Conservation (phyloP, 1,140 invertebrate genomes). For the Ladona fulva region DNA sequence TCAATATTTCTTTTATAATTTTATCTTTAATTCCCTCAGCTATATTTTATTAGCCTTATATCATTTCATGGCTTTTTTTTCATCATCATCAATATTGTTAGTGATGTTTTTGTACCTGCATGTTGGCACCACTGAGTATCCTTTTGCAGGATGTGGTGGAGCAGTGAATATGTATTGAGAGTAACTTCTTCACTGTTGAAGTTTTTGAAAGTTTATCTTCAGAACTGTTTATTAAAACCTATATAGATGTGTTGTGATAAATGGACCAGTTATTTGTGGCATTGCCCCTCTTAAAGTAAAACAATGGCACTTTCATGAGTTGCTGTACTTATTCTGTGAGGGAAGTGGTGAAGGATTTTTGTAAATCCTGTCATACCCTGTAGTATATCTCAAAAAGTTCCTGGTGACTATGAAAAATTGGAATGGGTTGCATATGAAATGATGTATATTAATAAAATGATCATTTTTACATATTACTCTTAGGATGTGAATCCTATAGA, state of each 20-base stretch:
- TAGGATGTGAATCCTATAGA: not conserved
- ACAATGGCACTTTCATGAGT: not conserved
- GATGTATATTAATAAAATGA: not conserved
- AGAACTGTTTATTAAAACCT: not conserved
- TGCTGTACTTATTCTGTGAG: not conserved
- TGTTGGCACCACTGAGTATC: not conserved
- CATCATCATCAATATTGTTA: not conserved
- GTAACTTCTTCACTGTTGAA: not conserved
- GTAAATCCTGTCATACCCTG: not conserved
- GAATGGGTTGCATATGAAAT: not conserved
- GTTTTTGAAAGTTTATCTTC: conserved; percentile 10
- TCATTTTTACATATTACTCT: not conserved
- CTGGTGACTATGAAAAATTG: not conserved
- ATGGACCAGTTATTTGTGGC: conserved; percentile 4
- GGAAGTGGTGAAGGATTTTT: not conserved
- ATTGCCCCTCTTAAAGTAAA: not conserved
- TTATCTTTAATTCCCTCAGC: not conserved
- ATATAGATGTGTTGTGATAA: conserved; percentile 3
- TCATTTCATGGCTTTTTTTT: not conserved
- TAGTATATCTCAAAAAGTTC: not conserved
- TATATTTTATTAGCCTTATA: not conserved
- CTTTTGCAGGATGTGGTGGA: not conserved
- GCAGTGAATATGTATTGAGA: conserved; percentile 9
- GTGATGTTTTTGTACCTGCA: conserved; percentile 4
- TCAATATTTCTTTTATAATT: no score